Conservation (phyloP, 2,113 vertebrate genomes). For the Alethe castanea region DNA sequence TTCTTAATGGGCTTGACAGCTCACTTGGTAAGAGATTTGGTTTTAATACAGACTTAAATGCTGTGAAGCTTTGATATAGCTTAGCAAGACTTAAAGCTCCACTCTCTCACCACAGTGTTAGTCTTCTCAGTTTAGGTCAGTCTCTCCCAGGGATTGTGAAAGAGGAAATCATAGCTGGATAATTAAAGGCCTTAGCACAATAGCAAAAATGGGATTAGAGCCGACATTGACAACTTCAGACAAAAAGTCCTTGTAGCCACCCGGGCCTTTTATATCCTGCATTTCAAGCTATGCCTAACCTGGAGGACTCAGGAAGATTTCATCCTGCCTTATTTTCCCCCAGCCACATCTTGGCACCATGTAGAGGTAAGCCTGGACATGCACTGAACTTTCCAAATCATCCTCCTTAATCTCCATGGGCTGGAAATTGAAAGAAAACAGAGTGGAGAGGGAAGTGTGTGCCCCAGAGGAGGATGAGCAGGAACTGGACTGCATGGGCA, state of each 20-base stretch:
- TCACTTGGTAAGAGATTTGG: not conserved
- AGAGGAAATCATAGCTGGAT: not conserved
- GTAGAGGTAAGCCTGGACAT: not conserved
- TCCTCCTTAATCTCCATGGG: not conserved
- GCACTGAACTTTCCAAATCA: not conserved
- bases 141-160: not conserved
- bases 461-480: not conserved
- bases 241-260: not conserved
- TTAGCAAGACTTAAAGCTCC: not conserved
- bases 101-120: not conserved
- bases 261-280: not conserved
- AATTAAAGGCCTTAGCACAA: not conserved
- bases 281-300: not conserved
- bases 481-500: rapidly evolving
- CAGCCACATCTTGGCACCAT: not conserved
- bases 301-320: not conserved
- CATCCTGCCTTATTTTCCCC: not conserved
- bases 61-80: not conserved
- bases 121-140: not conserved
- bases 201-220: not conserved
- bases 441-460: rapidly evolving
- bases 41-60: not conserved
- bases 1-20: not conserved
- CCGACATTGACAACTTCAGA: not conserved
- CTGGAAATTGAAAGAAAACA: not conserved